These are phyloP conservation scores for Leptodirus hochenwartii DNA, from an alignment of 2,888 invertebrate species.

Conservation along the genomic window DNA sequence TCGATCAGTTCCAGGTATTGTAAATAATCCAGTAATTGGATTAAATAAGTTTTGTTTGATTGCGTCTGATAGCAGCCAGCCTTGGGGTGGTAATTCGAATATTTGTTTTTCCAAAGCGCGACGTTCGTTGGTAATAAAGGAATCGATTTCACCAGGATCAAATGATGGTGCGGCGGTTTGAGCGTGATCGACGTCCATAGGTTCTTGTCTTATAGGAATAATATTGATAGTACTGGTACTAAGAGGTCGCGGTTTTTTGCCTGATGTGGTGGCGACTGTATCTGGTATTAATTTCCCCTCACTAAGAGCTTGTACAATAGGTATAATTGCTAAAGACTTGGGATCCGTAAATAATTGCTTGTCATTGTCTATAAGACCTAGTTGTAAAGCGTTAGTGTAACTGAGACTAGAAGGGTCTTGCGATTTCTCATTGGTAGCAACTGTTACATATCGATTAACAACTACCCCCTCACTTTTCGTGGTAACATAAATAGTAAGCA, in stretches of 20 bases:
- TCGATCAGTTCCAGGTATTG: constrained; percentile 73
- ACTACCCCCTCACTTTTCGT: constrained; percentile 75
- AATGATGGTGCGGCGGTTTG: constrained; percentile 2
- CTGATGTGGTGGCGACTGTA: constrained; percentile 18
- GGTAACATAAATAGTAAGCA: constrained; percentile 75
- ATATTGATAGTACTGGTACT: too few species aligned
- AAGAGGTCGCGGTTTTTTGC: too few species aligned
- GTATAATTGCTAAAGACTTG: constrained; percentile 48
- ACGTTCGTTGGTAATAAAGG: constrained; percentile 16
- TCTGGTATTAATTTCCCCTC: constrained; percentile 52
- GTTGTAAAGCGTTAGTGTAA: constrained; percentile 58
- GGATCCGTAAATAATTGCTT: constrained; percentile 63
- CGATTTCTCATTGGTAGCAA: constrained; percentile 40
- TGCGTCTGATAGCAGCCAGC: constrained; percentile 70
- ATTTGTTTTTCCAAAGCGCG: constrained; percentile 35
- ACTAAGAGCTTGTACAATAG: constrained; percentile 59
- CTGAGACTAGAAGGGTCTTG: constrained; percentile 40
- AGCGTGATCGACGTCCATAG: constrained; percentile 11
- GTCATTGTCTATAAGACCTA: constrained; percentile 63
- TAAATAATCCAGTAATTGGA: constrained; percentile 64
- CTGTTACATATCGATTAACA: constrained; percentile 63
- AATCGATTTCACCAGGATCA: constrained; percentile 9
- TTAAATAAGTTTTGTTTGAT: constrained; percentile 69
- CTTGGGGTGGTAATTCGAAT: constrained; percentile 64
- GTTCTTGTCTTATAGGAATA: constrained; percentile 10